These are phyloP conservation scores for Eulemur albifrons DNA, from an alignment of 2,797 vertebrate species.

Conservation along the genomic window DNA sequence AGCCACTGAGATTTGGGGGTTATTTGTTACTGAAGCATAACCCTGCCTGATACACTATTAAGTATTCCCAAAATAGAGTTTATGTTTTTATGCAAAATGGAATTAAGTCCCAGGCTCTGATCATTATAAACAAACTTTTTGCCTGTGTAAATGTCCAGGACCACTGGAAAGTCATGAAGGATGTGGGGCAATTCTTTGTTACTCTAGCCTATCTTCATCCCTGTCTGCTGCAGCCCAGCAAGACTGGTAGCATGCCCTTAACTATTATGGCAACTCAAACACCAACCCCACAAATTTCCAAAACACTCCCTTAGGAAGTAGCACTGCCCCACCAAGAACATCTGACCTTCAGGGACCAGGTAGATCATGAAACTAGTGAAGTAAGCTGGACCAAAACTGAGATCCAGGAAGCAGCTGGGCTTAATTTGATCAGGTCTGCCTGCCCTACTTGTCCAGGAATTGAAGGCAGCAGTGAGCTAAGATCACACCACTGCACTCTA, in stretches of 20 bases:
- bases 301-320: not conserved
- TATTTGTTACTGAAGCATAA: not conserved
- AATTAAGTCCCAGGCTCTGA: not conserved
- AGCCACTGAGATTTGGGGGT: not conserved
- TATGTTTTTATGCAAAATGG: not conserved
- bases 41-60: not conserved
- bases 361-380: not conserved
- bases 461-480: too few relatives aligned
- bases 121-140: not conserved
- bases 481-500: too few relatives aligned
- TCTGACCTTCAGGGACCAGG: not conserved
- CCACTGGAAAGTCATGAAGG: not conserved
- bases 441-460: too few relatives aligned
- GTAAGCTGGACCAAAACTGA: not conserved
- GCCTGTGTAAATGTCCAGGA: not conserved
- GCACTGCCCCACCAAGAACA: not conserved
- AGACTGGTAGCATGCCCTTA: not conserved
- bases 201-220: not conserved
- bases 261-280: not conserved
- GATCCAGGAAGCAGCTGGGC: not conserved
- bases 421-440: not conserved
- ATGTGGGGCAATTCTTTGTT: not conserved
- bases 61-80: not conserved
- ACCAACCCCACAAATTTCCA: not conserved
- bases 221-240: not conserved